Base-by-base conservation (phyloP, 2,113 vertebrate species). In the Onychostoma macrolepis region DNA sequence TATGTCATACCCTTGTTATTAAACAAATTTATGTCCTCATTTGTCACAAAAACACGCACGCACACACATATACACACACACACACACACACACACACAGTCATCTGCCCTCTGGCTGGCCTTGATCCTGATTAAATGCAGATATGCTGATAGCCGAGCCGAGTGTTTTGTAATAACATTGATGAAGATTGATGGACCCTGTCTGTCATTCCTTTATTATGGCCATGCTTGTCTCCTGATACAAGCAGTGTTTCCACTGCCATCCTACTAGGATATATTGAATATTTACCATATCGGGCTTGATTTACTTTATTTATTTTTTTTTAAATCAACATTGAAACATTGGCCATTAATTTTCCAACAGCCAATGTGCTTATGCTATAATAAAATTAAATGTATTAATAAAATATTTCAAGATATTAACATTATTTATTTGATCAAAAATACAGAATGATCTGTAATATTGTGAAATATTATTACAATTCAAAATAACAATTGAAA, bases 101-200 rank as follows among this genome's bases (percentile, higher is more conserved):
- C 17, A 10, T 50, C 38, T 74, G 65, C 56, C 76, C 53, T 63
- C 63, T 17, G 50, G 6, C 15, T 88, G 77, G 83, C 41, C 67
- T 81, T 85, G 50, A 9, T 69, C n/a, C 24, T 77, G 71, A 77
- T 77, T 86, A 43, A 58, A 65, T 24, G 85, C 26, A 69, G 56
- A 67, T 76, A 38, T 80, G 67, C 87, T 81, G 77, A 81, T 75
- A 41, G 76, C 50, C 4, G 53, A 87, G 72, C n/a, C 4, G 4
- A 67, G 58, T 15, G 28, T 61, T 88, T 41, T 33, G 80, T 50
- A 67, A 83, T 67, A 69, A 83, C 26, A 56, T 43, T 76, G 69
- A 80, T 48, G 41, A 45, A 82, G 83, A 82, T 69, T 71, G 19
- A 76, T 81, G 61, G 6, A 19, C 11, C 28, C n/a, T 38, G 86